phyloP scores from a whole-genome alignment of 53 echinoderm and acorn worm species.

The Stichopus horrens region DNA sequence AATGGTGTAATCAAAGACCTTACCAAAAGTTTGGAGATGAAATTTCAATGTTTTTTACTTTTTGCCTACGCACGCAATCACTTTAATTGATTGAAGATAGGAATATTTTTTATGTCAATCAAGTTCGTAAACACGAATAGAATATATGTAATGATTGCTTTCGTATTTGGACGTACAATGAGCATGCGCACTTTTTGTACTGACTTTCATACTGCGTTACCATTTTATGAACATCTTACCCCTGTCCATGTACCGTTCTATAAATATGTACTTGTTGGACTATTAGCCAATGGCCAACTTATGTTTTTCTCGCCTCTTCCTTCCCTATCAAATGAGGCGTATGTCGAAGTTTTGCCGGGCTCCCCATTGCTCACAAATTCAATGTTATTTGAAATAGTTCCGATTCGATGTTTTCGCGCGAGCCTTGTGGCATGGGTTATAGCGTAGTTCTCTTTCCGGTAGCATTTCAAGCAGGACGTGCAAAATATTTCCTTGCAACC shows the following conservation, averaged over 20 bases:
- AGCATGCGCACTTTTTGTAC: too few relatives aligned
- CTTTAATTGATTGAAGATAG: too few relatives aligned
- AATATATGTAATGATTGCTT: too few relatives aligned
- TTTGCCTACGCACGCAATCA: too few relatives aligned
- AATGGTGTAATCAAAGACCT: too few relatives aligned
- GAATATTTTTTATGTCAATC: too few relatives aligned
- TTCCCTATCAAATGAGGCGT: constrained; percentile 81
- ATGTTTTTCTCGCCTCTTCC: constrained; percentile 93
- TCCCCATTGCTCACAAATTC: constrained; percentile 44
- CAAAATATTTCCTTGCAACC: constrained; percentile 96
- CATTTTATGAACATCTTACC: too few relatives aligned
- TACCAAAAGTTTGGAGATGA: too few relatives aligned
- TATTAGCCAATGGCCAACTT: constrained; percentile 85
- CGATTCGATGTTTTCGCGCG: constrained; percentile 76
- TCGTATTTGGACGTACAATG: too few relatives aligned
- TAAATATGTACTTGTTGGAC: constrained; percentile 55
- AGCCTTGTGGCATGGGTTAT: constrained; percentile 82
- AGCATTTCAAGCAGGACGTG: constrained; percentile 82
- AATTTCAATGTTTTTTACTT: too few relatives aligned
- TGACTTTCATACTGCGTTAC: too few relatives aligned
- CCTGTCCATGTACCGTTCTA: not conserved
- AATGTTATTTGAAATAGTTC: constrained; percentile 54
- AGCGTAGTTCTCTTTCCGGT: constrained; percentile 91
- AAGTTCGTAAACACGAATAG: too few relatives aligned
- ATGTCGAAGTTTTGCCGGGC: constrained; percentile 62